Percentiles rank a stretch among this genome's conserved stretches.
Conservation (phyloP, 2,888 invertebrate genomes). For the Nezara viridula region DNA sequence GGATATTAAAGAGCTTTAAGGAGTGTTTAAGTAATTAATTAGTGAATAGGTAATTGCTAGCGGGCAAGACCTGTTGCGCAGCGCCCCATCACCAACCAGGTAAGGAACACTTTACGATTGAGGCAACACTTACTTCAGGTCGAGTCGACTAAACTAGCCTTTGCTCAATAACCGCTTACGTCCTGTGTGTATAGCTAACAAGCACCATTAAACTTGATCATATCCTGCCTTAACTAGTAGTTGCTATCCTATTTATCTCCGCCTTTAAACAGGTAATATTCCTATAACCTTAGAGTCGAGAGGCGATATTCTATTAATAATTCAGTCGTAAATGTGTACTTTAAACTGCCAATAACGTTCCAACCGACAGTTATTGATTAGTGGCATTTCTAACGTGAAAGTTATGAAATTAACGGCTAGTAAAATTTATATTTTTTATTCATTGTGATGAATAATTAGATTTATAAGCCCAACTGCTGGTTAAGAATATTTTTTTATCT, state of each 20-base stretch:
- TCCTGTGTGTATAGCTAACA: background rate
- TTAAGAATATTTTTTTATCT: no score
- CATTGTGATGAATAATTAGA: no score
- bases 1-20: background rate
- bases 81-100: background rate
- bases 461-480: no score
- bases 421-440: no score
- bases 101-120: background rate
- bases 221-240: background rate
- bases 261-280: background rate
- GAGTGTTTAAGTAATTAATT: background rate
- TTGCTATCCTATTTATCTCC: background rate
- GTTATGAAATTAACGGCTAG: no score
- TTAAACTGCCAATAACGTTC: background rate
- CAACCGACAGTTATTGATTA: background rate
- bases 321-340: background rate
- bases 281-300: background rate
- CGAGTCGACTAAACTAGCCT: background rate
- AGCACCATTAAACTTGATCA: background rate
- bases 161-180: background rate
- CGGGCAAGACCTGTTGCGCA: background rate
- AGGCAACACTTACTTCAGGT: background rate
- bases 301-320: background rate
- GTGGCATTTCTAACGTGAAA: no score
- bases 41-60: background rate